These are phyloP conservation scores for Sarcophaga rosellei DNA, from an alignment of 2,888 invertebrate genomes.

Conservation along the genomic window DNA sequence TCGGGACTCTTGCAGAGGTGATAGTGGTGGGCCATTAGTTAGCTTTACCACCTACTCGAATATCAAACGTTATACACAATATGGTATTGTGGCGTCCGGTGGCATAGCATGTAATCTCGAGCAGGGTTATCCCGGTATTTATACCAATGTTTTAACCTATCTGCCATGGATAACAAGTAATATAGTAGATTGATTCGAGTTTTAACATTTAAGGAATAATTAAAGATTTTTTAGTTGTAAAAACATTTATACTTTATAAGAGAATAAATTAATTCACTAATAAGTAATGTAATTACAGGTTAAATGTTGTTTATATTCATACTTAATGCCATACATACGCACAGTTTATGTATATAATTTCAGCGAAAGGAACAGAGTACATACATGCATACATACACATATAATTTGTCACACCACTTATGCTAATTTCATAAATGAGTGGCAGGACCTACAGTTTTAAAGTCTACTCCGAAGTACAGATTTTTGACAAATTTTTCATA, in stretches of 20 bases:
- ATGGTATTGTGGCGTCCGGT: conserved; percentile 86
- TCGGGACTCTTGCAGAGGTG: conserved; percentile 76
- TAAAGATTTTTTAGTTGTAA: not conserved
- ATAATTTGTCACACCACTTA: no score
- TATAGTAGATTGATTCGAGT: conserved; percentile 61
- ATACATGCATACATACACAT: no score
- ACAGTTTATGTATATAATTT: no score
- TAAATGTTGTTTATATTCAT: no score
- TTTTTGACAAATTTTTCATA: no score
- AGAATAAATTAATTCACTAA: not conserved
- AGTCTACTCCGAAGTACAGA: no score
- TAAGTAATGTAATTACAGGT: no score
- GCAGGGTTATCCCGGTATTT: conserved; percentile 82
- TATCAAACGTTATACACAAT: conserved; percentile 74
- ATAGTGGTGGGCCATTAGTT: conserved; percentile 76
- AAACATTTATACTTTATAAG: not conserved
- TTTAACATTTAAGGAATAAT: not conserved
- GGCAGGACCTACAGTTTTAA: no score
- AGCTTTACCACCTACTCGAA: conserved; percentile 71
- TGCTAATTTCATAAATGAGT: no score
- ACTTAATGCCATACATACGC: no score
- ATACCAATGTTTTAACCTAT: conserved; percentile 82
- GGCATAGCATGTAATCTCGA: conserved; percentile 82
- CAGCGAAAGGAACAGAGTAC: no score
- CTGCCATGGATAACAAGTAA: conserved; percentile 83